These are phyloP conservation scores for Ctenopoma multispine DNA, from an alignment of 2,797 vertebrate species.

Conservation along the genomic window DNA sequence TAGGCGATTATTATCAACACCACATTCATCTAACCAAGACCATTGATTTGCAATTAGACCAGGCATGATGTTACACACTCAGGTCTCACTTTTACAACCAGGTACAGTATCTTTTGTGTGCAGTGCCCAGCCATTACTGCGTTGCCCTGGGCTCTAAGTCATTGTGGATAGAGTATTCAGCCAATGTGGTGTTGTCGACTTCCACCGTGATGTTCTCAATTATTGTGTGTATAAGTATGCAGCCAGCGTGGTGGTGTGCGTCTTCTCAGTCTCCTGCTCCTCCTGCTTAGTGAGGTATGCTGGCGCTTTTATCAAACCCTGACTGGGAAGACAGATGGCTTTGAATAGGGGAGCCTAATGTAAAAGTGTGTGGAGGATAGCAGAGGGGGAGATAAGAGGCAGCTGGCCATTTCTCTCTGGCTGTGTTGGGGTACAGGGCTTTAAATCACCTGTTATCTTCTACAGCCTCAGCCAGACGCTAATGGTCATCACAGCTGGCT, in stretches of 20 bases:
- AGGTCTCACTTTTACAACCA: slow-evolving; percentile 57
- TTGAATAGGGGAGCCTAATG: slow-evolving; percentile 79
- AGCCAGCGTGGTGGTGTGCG: slow-evolving; percentile 46
- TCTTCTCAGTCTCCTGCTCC: slow-evolving; percentile 49
- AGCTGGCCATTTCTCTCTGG: slow-evolving; percentile 78
- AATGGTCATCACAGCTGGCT: slow-evolving; percentile 83
- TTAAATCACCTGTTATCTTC: slow-evolving; percentile 89
- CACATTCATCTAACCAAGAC: slow-evolving; percentile 63
- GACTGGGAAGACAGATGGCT: slow-evolving; percentile 84
- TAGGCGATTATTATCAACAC: slow-evolving; percentile 59
- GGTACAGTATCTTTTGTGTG: slow-evolving; percentile 57
- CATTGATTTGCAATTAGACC: slow-evolving; percentile 81
- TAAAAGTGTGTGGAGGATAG: slow-evolving; percentile 84
- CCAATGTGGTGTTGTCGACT: slow-evolving; percentile 50
- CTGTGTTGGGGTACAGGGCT: slow-evolving; percentile 74
- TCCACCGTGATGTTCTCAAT: slow-evolving; percentile 54
- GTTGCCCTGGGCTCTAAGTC: slow-evolving; percentile 57
- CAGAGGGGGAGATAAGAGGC: slow-evolving; percentile 80
- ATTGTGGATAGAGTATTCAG: slow-evolving; percentile 67
- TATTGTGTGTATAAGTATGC: slow-evolving; percentile 70
- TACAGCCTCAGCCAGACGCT: slow-evolving; percentile 82
- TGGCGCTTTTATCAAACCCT: slow-evolving; percentile 82
- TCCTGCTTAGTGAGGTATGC: slow-evolving; percentile 56
- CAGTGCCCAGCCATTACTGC: slow-evolving; percentile 47
- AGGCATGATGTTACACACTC: slow-evolving; percentile 57